phyloP scores from a whole-genome alignment of 1,140 invertebrate genomes.

The Capitella teleta region DNA sequence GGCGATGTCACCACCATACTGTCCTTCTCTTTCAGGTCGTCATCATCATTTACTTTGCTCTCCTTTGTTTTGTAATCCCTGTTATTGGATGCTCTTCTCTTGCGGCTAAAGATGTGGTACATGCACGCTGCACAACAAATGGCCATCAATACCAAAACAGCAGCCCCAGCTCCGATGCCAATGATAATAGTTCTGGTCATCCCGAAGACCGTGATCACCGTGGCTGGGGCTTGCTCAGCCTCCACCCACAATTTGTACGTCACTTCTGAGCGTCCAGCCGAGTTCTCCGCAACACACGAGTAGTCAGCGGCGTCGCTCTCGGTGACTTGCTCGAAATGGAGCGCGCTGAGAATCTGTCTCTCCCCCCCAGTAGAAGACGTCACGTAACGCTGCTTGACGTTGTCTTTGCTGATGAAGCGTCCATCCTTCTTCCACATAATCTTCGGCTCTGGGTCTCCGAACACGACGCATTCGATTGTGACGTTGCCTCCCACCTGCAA shows the following conservation, averaged over 20 bases:
- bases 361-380: background rate
- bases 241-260: slow-evolving; percentile 19
- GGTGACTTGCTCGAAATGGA: slow-evolving; percentile 4
- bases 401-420: background rate
- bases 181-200: background rate
- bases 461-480: slow-evolving; percentile 10
- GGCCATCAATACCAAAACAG: background rate
- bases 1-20: background rate
- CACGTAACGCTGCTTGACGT: background rate
- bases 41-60: background rate
- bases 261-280: slow-evolving; percentile 16
- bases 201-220: background rate
- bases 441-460: slow-evolving; percentile 8
- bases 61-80: background rate
- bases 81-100: background rate
- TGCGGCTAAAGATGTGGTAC: background rate
- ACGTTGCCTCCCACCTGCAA: slow-evolving; percentile 3
- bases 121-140: background rate
- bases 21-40: background rate
- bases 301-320: slow-evolving; percentile 15
- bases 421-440: slow-evolving; percentile 7
- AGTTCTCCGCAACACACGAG: slow-evolving; percentile 24
- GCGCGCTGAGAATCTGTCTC: background rate
- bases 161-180: background rate
- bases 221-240: background rate